Base-by-base conservation (phyloP, 2,888 invertebrate genomes). In the Sesia bembeciformis region DNA sequence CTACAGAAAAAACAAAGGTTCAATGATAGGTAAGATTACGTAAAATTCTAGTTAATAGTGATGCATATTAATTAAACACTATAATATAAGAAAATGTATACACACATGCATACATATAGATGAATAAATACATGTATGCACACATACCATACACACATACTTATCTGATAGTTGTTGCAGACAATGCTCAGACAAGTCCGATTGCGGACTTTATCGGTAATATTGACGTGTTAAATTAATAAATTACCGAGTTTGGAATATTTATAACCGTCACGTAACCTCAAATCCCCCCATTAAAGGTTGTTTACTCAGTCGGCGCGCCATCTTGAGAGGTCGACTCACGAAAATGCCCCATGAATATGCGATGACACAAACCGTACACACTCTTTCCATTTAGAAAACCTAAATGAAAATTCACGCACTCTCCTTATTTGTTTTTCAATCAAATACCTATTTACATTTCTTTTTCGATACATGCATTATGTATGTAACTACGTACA, bases 281-380 rank as follows among this genome's bases (percentile, higher is more conserved):
- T 66, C 64, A 78, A 84, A 83, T 83, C 86, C 87, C 74, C 85
- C 88, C 88, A 88, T 88, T 88, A 88, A 81, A 71, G 74, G 76
- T 81, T 87, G 87, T 88, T 86, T 88, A 84, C 84, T 76, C 74
- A 80, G 81, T 78, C 79, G 74, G 80, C 81, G 82, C 79, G 83
- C 84, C 84, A 86, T 84, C 86, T 88, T 85, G 81, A 80, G 82
- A 83, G 87, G 87, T 82, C 84, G 84, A 78, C 82, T 85, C 81
- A 84, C 86, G 83, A 86, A 86, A 88, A 86, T 85, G 81, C 80
- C 78, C 87, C 80, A 88, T 88, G 88, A 89, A 89, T 89, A 89
- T 88, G 87, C 87, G 86, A 89, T 88, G 86, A 80, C 88, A 87
- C 86, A 87, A 81, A 81, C 84, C 82, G 82, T 85, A 87, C 87